These are phyloP conservation scores for Tanypteryx hageni DNA, from an alignment of 2,888 invertebrate species.

Conservation along the genomic window DNA sequence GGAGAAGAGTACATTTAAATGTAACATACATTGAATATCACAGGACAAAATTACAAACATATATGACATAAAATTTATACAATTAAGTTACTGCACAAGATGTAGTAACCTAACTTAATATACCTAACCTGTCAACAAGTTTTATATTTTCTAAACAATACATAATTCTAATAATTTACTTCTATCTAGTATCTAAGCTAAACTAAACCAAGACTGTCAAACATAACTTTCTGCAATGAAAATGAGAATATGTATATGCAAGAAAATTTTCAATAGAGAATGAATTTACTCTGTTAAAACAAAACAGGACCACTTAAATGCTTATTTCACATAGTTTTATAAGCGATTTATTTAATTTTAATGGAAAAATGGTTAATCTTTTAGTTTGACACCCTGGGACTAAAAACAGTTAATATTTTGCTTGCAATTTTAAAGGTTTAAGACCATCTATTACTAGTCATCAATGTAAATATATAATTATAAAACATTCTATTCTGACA, in stretches of 20 bases:
- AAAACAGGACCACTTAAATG: no score
- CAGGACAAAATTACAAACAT: constrained; percentile 63
- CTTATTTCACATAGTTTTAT: no score
- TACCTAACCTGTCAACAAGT: constrained; percentile 58
- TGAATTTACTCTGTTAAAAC: no score
- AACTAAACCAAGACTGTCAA: constrained; percentile 63
- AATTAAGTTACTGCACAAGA: constrained; percentile 43
- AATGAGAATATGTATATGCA: constrained; percentile 2
- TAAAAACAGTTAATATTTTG: constrained; percentile 59
- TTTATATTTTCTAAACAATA: constrained; percentile 42
- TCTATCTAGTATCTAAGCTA: constrained; percentile 56
- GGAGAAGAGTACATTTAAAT: constrained; percentile 63
- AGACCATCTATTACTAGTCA: constrained; percentile 53
- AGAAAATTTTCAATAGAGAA: background rate
- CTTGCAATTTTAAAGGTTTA: constrained; percentile 59
- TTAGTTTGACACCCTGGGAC: constrained; percentile 62
- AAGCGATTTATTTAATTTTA: background rate
- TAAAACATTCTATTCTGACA: constrained; percentile 58
- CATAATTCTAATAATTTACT: constrained; percentile 60
- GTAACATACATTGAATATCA: constrained; percentile 59
- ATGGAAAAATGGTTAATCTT: background rate
- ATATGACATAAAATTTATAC: constrained; percentile 43
- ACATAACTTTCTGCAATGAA: constrained; percentile 31
- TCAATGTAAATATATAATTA: constrained; percentile 42
- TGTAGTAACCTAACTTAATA: constrained; percentile 46